Evolutionary conservation across 2,797 vertebrate species (phyloP).

Genomic region (Antrozous pallidus): DNA sequence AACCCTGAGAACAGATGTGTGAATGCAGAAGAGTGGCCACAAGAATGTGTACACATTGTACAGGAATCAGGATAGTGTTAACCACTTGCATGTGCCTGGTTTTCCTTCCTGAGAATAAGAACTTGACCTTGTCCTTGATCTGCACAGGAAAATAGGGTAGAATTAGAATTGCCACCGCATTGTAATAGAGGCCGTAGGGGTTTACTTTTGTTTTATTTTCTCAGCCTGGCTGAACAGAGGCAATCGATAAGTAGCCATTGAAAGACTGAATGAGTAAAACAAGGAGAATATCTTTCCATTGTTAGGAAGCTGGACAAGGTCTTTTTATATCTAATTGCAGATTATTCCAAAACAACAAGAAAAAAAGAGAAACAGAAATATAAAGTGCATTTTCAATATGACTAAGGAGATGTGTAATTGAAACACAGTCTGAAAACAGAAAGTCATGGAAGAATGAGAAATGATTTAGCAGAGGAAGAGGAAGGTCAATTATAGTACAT

Average conservation of each 20-base stretch:
- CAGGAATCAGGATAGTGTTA: not conserved
- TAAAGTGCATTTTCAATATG: not conserved
- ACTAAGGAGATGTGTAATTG: not conserved
- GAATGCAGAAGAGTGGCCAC: not conserved
- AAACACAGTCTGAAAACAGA: not conserved
- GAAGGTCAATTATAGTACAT: not conserved
- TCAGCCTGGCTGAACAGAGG: not conserved
- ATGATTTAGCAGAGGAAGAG: not conserved
- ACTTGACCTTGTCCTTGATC: not conserved
- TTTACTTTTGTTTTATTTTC: not conserved
- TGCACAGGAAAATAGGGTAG: not conserved
- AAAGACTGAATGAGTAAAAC: not conserved
- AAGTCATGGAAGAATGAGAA: not conserved
- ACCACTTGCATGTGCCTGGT: not conserved
- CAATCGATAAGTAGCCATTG: not conserved
- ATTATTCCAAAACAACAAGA: not conserved
- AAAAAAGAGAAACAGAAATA: not conserved
- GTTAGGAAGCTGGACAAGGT: not conserved
- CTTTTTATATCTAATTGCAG: not conserved
- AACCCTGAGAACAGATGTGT: not conserved
- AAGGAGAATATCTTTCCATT: not conserved
- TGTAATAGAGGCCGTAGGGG: not conserved
- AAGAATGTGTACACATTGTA: not conserved
- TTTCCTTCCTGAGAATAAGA: not conserved
- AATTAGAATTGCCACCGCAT: not conserved